A percentile compares a stretch with the other conserved stretches of the same genome.
phyloP scores from a whole-genome alignment of 2,888 invertebrate species.

The Villa cingulata region DNA sequence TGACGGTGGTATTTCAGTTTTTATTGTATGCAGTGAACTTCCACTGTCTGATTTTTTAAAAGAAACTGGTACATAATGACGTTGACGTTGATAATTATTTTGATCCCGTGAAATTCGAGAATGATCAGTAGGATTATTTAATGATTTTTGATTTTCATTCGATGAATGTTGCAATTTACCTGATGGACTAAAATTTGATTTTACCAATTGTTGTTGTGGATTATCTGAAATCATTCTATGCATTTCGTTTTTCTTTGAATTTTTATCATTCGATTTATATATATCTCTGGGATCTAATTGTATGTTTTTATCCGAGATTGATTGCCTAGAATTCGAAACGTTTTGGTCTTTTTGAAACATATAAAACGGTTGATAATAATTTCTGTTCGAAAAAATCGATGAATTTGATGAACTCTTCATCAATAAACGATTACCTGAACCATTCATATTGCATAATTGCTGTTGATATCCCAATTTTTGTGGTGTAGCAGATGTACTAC shows the following conservation, averaged over 20 bases:
- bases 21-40: background rate
- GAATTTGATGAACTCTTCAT: slow-evolving; percentile 34
- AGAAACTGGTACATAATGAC: background rate
- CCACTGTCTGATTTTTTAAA: background rate
- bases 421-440: slow-evolving; percentile 20
- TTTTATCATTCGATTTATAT: background rate
- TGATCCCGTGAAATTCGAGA: background rate
- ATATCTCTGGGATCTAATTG: background rate
- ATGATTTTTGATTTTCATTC: background rate
- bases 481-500: too few relatives aligned
- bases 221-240: background rate
- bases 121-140: background rate
- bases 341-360: background rate
- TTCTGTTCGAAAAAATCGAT: slow-evolving; percentile 23
- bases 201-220: background rate
- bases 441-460: slow-evolving; percentile 11
- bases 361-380: slow-evolving; percentile 20
- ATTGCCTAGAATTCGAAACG: too few relatives aligned
- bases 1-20: background rate
- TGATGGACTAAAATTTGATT: background rate
- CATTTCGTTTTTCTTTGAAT: background rate
- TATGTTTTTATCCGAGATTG: background rate
- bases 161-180: background rate
- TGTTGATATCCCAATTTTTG: background rate
- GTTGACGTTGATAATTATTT: background rate